Conservation (phyloP, 2,113 vertebrate species). For the Cyprinodon brontotheroides region DNA sequence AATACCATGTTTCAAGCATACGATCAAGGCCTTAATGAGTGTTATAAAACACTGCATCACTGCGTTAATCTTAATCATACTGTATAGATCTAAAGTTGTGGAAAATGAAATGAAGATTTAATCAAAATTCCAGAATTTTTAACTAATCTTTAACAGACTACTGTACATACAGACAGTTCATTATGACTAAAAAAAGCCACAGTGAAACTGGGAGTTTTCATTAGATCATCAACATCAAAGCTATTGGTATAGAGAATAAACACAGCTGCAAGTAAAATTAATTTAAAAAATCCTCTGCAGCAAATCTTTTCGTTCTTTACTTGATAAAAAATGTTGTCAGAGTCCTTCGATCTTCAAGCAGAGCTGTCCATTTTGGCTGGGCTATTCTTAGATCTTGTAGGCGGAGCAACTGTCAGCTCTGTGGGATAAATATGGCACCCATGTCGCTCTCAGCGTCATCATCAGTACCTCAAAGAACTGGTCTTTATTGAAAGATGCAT, state of each 20-base stretch:
- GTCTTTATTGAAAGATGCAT: no score
- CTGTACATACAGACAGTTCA: background rate
- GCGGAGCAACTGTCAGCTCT: slow-evolving; percentile 27
- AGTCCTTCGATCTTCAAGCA: slow-evolving; percentile 14
- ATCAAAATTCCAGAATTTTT: background rate
- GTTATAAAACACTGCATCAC: slow-evolving; percentile 29
- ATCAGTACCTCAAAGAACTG: slow-evolving; percentile 5
- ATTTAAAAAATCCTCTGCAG: background rate
- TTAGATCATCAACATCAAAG: background rate
- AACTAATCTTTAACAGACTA: background rate
- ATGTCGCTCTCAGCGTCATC: slow-evolving; percentile 10
- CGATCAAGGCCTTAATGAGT: slow-evolving; percentile 41
- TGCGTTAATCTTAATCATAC: slow-evolving; percentile 65
- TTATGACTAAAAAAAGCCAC: background rate
- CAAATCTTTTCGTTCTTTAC: slow-evolving; percentile 9
- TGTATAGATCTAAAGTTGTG: background rate
- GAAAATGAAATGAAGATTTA: background rate
- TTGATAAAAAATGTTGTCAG: background rate
- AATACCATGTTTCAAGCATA: slow-evolving; percentile 46
- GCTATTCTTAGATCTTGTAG: slow-evolving; percentile 60
- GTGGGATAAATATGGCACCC: slow-evolving; percentile 10
- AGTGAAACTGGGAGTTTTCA: background rate
- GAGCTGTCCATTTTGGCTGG: background rate
- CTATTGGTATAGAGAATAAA: slow-evolving; percentile 4
- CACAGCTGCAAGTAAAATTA: background rate